phyloP scores from a whole-genome alignment of 2,888 invertebrate species.

The Eristalis pertinax region DNA sequence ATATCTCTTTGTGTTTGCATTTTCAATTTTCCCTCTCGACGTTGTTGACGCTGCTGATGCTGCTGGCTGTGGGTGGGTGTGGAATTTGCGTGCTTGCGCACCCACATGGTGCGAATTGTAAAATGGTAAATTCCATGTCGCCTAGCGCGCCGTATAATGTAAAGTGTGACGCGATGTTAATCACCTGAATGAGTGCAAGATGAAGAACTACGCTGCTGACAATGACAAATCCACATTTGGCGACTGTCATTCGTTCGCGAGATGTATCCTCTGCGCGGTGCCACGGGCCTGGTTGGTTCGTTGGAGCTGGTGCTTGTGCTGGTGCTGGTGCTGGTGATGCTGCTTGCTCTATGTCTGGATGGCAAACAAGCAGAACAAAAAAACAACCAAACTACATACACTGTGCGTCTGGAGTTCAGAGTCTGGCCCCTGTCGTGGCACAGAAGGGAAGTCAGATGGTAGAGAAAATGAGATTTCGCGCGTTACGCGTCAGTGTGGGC shows the following conservation, averaged over 20 bases:
- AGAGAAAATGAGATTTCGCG: slow-evolving; percentile 22
- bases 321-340: slow-evolving; percentile 13
- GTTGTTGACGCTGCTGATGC: slow-evolving; percentile 60
- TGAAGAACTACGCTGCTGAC: slow-evolving; percentile 79
- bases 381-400: slow-evolving; percentile 23
- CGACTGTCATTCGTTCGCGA: slow-evolving; percentile 67
- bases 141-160: slow-evolving; percentile 66
- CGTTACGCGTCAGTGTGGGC: slow-evolving; percentile 66
- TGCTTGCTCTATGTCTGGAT: slow-evolving; percentile 46
- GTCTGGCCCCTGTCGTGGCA: slow-evolving; percentile 15
- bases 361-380: neutral
- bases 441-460: neutral
- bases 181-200: slow-evolving; percentile 79
- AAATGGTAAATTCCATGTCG: slow-evolving; percentile 70
- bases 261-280: slow-evolving; percentile 28
- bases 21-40: slow-evolving; percentile 57
- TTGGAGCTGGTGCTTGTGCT: slow-evolving; percentile 3
- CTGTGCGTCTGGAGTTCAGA: slow-evolving; percentile 53
- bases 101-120: slow-evolving; percentile 51
- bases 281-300: slow-evolving; percentile 21
- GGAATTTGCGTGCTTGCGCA: slow-evolving; percentile 63
- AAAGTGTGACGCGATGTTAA: slow-evolving; percentile 77
- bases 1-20: slow-evolving; percentile 50
- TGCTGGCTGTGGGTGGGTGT: slow-evolving; percentile 31
- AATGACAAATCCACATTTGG: slow-evolving; percentile 80